These are phyloP conservation scores for Xestobium rufovillosum DNA, from an alignment of 2,888 invertebrate genomes.

Conservation along the genomic window DNA sequence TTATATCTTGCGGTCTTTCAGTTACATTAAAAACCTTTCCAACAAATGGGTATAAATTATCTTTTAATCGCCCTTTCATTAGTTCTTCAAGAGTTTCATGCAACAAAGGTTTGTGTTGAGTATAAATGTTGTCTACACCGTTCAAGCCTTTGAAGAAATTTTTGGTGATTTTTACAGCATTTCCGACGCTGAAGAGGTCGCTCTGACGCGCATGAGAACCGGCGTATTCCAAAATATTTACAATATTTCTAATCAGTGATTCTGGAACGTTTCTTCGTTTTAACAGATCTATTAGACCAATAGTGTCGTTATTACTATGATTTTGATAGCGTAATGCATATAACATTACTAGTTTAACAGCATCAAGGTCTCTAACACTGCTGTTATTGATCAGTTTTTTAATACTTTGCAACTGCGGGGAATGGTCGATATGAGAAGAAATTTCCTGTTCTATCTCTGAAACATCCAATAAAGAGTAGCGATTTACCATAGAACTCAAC, in stretches of 20 bases:
- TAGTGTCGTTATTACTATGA: slow-evolving; percentile 76
- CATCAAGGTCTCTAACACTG: slow-evolving; percentile 65
- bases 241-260: slow-evolving; percentile 49
- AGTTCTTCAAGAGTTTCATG: slow-evolving; percentile 85
- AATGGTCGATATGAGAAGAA: slow-evolving; percentile 80
- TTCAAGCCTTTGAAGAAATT: slow-evolving; percentile 80
- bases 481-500: slow-evolving; percentile 75
- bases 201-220: slow-evolving; percentile 73
- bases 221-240: slow-evolving; percentile 72
- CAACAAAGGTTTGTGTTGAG: slow-evolving; percentile 92
- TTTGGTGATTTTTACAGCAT: slow-evolving; percentile 85
- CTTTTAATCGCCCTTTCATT: slow-evolving; percentile 82
- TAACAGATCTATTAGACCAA: slow-evolving; percentile 65
- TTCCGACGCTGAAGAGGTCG: slow-evolving; percentile 76
- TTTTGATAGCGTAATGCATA: slow-evolving; percentile 93
- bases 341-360: slow-evolving; percentile 79
- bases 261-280: slow-evolving; percentile 66
- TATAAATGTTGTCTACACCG: slow-evolving; percentile 98
- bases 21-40: slow-evolving; percentile 54
- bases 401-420: slow-evolving; percentile 68
- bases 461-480: slow-evolving; percentile 74
- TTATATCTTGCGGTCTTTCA: slow-evolving; percentile 80
- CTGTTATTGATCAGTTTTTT: slow-evolving; percentile 70
- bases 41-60: slow-evolving; percentile 76
- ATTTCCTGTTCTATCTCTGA: slow-evolving; percentile 92